phyloP scores from a whole-genome alignment of 2,113 vertebrate species.

The Sander vitreus region DNA sequence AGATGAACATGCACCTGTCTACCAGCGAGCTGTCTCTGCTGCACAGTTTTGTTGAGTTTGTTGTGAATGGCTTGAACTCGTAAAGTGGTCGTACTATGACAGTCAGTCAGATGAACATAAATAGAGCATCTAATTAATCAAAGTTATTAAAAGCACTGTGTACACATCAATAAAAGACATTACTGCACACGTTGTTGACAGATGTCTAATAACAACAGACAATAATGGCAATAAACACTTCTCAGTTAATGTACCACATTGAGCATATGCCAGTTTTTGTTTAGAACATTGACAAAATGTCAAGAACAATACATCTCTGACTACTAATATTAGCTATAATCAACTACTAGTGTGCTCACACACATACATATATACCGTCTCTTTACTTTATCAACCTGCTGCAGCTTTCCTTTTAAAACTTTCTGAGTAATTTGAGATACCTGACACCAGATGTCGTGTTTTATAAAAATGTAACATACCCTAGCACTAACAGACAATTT shows the following conservation, averaged over 20 bases:
- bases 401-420: background rate
- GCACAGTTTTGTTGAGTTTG: slow-evolving; percentile 39
- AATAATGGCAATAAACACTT: background rate
- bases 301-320: background rate
- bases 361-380: no score
- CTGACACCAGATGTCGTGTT: background rate
- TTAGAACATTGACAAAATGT: background rate
- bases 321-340: background rate
- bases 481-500: background rate
- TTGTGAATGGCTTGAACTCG: slow-evolving; percentile 32
- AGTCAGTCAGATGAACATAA: slow-evolving; percentile 28
- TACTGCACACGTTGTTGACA: background rate
- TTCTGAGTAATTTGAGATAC: background rate
- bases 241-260: background rate
- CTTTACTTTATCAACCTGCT: background rate
- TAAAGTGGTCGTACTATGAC: slow-evolving; percentile 17
- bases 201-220: background rate
- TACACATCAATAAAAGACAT: background rate
- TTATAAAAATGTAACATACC: background rate
- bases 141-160: background rate
- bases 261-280: background rate
- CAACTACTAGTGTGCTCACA: background rate
- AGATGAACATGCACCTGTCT: slow-evolving; percentile 52
- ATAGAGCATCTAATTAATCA: slow-evolving; percentile 11
- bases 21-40: slow-evolving; percentile 14